Evolutionary conservation across 2,797 vertebrate species (phyloP), one percentile per base, ranked within the genome.

Genomic region (Rhadinocentrus ornatus): DNA sequence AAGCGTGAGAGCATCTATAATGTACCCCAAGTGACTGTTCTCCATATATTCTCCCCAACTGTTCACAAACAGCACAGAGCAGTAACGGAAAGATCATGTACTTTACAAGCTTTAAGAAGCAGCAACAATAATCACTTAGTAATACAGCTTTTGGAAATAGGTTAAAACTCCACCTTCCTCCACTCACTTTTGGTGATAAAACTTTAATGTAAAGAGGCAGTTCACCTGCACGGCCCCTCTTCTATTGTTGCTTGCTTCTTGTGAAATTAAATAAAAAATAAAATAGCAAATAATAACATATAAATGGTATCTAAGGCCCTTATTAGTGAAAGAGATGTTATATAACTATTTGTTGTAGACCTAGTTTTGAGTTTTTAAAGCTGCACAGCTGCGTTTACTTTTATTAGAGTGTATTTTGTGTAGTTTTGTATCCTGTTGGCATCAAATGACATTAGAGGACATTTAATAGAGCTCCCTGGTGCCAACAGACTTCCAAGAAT

Each of bases 1-100:
- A 89, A 88, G 91, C 89, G 67, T 93, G 88, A 88, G 81, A 87
- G 82, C 83, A 82, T 87, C 83, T 82, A 86, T 89, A 89, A 92
- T 91, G 84, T 73, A 85, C 73, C 75, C 72, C 83, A 68, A 69
- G 69, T 31, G 34, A 88, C 72, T 77, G 69, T 74, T 86, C 79
- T 75, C 81, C 80, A 77, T 88, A 85, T 70, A 58, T 81, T 78
- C 84, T 77, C 61, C 65, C 70, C 82, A 85, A 86, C 86, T 92
- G 91, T 16, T 93, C 89, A 86, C 73, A 59, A 41, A 70, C 71
- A 57, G 71, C 62, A 46, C 62, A 71, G 62, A 76, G 71, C 53
- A 44, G 62, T 69, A 69, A 75, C 20, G 1, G 66, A 75, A 32
- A 37, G 53, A 66, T 57, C 27, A 41, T 35, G 35, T 37, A 71